Evolutionary conservation across 1,140 invertebrate genomes (phyloP), one percentile per base, ranked within the genome.

Genomic region (Dendrolimus kikuchii): DNA sequence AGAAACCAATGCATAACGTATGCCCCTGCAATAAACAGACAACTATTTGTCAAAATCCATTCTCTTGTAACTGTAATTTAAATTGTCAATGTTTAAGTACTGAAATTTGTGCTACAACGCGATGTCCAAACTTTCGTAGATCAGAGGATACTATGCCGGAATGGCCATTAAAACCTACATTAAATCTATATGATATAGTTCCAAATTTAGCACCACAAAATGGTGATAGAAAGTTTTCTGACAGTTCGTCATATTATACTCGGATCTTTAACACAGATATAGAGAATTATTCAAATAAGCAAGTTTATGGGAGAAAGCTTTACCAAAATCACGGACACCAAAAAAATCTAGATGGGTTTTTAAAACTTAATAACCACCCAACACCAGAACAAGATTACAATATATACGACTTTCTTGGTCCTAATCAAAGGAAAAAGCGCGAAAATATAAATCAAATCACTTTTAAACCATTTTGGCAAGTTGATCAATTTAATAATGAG

Each of bases 381-480:
- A 23, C 23, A 23, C 23, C 23, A 23, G 23, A 38, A 46, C 49
- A 48, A 10, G 46, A 47, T 37, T 9, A 4, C 5, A 48, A 59
- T 46, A 53, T 48, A 46, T 48, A 66, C 49, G 49, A 53, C 48
- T 57, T 41, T 23, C 59, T 61, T 59, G 51, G 63, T 74, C 70
- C 38, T 44, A 76, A 66, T 46, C 52, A 67, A 43, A 65, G 71
- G 62, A 55, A 64, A 55, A 72, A 62, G 63, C 69, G 73, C 43
- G 59, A 67, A 46, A 10, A 48, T n/a, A 62, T 59, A 40, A 46
- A 69, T 47, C 57, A 68, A 41, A 49, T 51, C 46, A 69, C 64
- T 39, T 60, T 61, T 39, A 76, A 71, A 55, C 77, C 79, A 36
- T 81, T 81, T 73, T 81, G 80, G 80, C 66, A 82, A 73, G 59